phyloP scores from a whole-genome alignment of 2,797 vertebrate species.

The Molothrus ater region DNA sequence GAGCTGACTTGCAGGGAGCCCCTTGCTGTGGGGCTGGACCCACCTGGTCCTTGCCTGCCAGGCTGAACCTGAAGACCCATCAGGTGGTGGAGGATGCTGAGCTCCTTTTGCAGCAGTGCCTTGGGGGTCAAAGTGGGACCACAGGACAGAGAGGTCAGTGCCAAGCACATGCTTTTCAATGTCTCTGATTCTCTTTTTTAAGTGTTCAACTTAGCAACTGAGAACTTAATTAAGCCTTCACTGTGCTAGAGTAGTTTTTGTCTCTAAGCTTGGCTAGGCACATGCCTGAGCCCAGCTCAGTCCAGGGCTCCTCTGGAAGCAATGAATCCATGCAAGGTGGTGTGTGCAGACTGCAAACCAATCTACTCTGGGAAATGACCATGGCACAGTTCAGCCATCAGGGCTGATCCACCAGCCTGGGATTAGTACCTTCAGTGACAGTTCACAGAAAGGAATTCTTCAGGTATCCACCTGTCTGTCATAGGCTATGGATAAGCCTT shows the following conservation, averaged over 20 bases:
- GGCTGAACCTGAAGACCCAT: not conserved
- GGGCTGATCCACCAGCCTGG: not conserved
- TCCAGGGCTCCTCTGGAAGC: not conserved
- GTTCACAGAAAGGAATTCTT: not conserved
- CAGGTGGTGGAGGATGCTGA: not conserved
- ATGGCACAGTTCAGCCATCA: not conserved
- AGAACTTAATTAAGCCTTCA: not conserved
- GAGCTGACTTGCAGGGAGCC: not conserved
- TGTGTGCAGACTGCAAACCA: not conserved
- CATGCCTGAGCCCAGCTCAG: not conserved
- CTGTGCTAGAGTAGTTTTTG: not conserved
- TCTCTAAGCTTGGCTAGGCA: not conserved
- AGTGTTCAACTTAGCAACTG: not conserved
- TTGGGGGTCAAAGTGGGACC: not conserved
- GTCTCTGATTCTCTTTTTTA: not conserved
- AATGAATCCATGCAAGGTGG: not conserved
- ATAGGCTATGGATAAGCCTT: not conserved
- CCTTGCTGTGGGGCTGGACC: not conserved
- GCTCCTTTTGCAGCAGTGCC: not conserved
- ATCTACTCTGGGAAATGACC: not conserved
- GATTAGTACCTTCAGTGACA: not conserved
- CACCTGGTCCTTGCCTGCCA: not conserved
- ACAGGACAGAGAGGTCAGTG: not conserved
- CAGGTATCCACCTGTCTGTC: not conserved
- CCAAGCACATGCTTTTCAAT: not conserved